Conservation (phyloP, 2,888 invertebrate species). For the Drosophila setosimentum region DNA sequence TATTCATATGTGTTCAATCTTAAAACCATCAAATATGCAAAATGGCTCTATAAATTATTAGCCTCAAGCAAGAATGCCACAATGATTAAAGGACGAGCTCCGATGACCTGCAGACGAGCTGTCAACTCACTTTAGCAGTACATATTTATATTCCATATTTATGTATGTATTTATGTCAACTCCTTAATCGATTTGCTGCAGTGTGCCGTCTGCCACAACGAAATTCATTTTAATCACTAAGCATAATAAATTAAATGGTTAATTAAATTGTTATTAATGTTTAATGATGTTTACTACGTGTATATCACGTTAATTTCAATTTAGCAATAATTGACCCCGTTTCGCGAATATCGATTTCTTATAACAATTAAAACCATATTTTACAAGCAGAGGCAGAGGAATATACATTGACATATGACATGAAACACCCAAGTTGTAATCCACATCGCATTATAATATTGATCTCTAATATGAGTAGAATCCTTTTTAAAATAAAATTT, state of each 20-base stretch:
- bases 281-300: not conserved
- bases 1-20: conserved; percentile 51
- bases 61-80: not conserved
- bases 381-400: too few relatives aligned
- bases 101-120: conserved; percentile 4
- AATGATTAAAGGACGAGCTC: not conserved
- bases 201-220: not conserved
- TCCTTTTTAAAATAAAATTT: not conserved
- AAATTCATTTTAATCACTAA: not conserved
- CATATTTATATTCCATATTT: not conserved
- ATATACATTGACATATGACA: not conserved
- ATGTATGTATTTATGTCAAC: not conserved
- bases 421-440: too few relatives aligned
- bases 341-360: not conserved
- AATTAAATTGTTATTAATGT: not conserved
- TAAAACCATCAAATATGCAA: conserved; percentile 32
- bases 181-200: not conserved
- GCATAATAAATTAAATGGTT: not conserved
- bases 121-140: not conserved
- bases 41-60: conserved; percentile 11
- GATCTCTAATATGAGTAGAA: not conserved
- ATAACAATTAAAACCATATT: not conserved
- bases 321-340: not conserved
- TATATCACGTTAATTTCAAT: not conserved
- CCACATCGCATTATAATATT: fast-evolving